Evolutionary conservation across 2,797 vertebrate genomes (phyloP).

Genomic region (Botia kubotai): DNA sequence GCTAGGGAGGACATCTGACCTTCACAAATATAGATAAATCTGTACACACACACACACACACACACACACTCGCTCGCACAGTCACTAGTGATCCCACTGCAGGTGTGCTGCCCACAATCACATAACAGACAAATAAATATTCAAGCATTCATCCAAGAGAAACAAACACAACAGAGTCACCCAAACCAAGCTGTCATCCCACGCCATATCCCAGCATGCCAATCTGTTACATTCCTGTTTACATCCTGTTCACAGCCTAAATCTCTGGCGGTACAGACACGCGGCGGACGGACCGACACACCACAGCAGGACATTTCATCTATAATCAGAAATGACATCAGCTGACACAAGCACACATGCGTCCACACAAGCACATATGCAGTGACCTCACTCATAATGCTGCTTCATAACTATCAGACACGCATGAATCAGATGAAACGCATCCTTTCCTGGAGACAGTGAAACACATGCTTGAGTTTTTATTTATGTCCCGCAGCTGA

Average conservation of each 20-base stretch:
- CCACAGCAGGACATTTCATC: not conserved
- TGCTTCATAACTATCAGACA: not conserved
- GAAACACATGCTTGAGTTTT: too few species aligned
- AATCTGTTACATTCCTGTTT: conserved; percentile 76
- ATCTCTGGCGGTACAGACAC: conserved; percentile 45
- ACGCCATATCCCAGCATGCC: conserved; percentile 71
- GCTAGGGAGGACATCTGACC: too few species aligned
- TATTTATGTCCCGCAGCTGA: too few species aligned
- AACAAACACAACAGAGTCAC: conserved; percentile 47
- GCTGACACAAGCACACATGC: not conserved
- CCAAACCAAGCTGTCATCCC: conserved; percentile 66
- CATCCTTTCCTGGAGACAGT: too few species aligned
- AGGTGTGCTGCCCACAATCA: not conserved
- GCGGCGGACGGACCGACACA: not conserved
- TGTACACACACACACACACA: not conserved
- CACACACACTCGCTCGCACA: not conserved
- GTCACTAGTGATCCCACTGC: not conserved
- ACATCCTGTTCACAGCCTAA: conserved; percentile 70
- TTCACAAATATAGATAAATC: too few species aligned
- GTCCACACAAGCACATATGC: too few species aligned
- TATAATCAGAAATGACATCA: conserved; percentile 8
- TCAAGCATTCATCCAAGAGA: conserved; percentile 24
- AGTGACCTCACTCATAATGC: not conserved
- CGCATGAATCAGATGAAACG: not conserved
- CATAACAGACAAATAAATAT: conserved; percentile 15